These are phyloP conservation scores for Euura saliciscinereae DNA, from an alignment of 1,140 invertebrate species.

Conservation along the genomic window DNA sequence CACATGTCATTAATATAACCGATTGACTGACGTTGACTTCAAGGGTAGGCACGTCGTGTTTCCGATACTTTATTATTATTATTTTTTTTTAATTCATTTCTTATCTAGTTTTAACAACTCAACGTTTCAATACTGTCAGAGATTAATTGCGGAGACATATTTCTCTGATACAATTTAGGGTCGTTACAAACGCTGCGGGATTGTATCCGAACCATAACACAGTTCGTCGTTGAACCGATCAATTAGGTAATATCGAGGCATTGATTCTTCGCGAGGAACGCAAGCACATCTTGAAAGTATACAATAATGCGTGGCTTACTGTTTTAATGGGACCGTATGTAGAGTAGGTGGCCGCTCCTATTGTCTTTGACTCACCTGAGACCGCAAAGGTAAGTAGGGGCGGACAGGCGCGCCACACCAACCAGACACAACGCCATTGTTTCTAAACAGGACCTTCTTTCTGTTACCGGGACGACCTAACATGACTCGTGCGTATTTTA, in stretches of 20 bases:
- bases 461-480: neutral
- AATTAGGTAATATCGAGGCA: no score
- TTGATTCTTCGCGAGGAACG: neutral
- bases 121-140: neutral
- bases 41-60: neutral
- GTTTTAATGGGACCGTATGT: constrained; percentile 55
- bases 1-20: constrained; percentile 15
- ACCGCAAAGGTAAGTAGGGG: neutral
- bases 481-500: constrained; percentile 1
- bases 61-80: neutral
- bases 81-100: neutral
- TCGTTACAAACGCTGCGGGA: neutral
- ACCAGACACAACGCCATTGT: constrained; percentile 1
- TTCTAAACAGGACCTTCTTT: constrained; percentile 7
- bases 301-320: constrained; percentile 52
- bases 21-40: constrained; percentile 11
- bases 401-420: neutral
- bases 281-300: neutral
- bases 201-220: no score
- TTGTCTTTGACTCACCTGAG: constrained; percentile 51
- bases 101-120: no score
- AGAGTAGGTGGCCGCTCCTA: constrained; percentile 43
- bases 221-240: no score
- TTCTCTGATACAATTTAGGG: neutral
- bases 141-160: neutral